Evolutionary conservation across 2,113 vertebrate species (phyloP), one percentile per base, ranked within the genome.

Genomic region (Martes martes): DNA sequence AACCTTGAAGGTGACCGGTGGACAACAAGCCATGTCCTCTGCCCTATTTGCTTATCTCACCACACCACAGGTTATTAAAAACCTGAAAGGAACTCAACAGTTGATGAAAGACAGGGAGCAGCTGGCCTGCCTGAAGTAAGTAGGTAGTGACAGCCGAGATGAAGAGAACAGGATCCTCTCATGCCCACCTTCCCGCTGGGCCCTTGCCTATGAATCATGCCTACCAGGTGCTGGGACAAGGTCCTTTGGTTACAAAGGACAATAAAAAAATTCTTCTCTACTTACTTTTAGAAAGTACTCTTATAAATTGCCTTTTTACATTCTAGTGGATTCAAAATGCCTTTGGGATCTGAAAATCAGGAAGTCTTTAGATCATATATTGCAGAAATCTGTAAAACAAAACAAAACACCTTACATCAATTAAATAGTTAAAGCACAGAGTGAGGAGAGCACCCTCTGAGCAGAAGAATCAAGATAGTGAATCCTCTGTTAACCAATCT

Each of bases 221-320:
- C 65, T 23, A 42, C 26, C 5, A 0, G 2, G 26, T 7, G 2
- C 21, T 11, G 36, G 13, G 4, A 52, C 19, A 63, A 52, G 11
- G 5, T 42, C 52, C 26, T 63, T 80, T 63, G n/a, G 31, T 74
- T 65, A 16, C 36, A 42, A 63, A 86, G 33, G 71, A 47, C 33
- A 61, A 67, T 47, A 7, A 47, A 82, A 74, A 80, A 82, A 59
- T 26, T 92, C 42, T 73, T 80, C 18, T 92, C 33, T 55, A 81
- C 14, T 31, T 14, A 88, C n/a, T 59, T 88, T 67, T 67, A 39
- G 36, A 63, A 81, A 84, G 24, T 31, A 57, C 28, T 76, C 31
- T 31, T 24, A 87, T 42, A 55, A 81, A 61, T 10, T 81, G 23
- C n/a, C 84, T 59, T 63, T 82, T 74, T 61, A 73, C 88, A 74